Evolutionary conservation across 1,140 invertebrate species (phyloP).

Genomic region (Samia ricini): DNA sequence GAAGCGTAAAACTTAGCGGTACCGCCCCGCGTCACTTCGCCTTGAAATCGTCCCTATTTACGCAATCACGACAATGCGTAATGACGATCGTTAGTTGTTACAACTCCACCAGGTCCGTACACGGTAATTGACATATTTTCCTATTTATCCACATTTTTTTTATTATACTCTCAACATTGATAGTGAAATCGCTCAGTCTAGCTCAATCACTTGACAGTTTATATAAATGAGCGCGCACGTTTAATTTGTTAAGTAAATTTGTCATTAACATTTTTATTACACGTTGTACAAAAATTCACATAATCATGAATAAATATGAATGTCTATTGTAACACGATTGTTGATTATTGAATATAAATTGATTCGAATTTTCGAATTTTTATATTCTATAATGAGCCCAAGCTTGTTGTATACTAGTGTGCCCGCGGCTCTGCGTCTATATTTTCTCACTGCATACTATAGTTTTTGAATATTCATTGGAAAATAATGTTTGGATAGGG

Average conservation of each 20-base stretch:
- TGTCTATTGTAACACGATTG: no score
- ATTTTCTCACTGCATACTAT: no score
- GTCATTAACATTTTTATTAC: background rate
- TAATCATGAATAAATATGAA: no score
- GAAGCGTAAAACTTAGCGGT: constrained; percentile 57
- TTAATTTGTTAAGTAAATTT: background rate
- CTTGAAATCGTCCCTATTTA: constrained; percentile 64
- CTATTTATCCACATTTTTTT: constrained; percentile 64
- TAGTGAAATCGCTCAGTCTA: constrained; percentile 55
- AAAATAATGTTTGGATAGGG: no score
- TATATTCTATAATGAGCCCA: no score
- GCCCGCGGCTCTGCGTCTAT: no score
- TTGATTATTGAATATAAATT: no score
- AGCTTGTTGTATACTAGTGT: no score
- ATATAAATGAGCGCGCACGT: background rate
- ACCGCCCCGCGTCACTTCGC: constrained; percentile 52
- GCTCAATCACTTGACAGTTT: constrained; percentile 31
- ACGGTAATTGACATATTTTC: constrained; percentile 73
- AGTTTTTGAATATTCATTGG: no score
- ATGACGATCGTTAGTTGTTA: constrained; percentile 68
- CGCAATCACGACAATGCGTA: constrained; percentile 69
- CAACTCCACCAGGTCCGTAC: constrained; percentile 40
- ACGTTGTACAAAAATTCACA: no score
- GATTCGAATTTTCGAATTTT: no score
- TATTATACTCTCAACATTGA: constrained; percentile 22